These are phyloP conservation scores for Agrypnia vestita DNA, from an alignment of 1,140 invertebrate genomes.

Conservation along the genomic window DNA sequence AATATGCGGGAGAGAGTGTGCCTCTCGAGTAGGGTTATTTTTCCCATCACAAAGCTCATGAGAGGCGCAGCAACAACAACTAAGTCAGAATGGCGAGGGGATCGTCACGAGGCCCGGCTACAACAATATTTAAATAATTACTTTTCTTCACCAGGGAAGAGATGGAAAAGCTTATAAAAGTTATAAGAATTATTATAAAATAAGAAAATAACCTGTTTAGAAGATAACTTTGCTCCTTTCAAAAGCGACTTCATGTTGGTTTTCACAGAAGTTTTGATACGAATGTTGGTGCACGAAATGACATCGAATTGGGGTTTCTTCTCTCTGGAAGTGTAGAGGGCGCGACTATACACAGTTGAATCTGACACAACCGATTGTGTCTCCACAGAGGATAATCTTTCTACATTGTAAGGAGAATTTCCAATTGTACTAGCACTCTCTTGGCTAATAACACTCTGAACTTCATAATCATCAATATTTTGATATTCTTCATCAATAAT, in stretches of 20 bases:
- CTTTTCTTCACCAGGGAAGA: too few species aligned
- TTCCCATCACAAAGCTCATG: too few species aligned
- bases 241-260: constrained; percentile 69
- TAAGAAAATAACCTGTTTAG: constrained; percentile 69
- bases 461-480: constrained; percentile 68
- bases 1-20: too few species aligned
- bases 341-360: constrained; percentile 22
- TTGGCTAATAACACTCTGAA: constrained; percentile 60
- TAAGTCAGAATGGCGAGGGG: too few species aligned
- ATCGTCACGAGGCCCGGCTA: too few species aligned
- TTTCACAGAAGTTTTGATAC: constrained; percentile 69
- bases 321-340: constrained; percentile 12
- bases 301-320: constrained; percentile 70
- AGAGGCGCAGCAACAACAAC: too few species aligned
- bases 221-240: constrained; percentile 70
- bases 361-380: constrained; percentile 45
- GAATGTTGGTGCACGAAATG: constrained; percentile 67
- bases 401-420: neutral
- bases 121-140: too few species aligned
- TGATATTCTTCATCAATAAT: constrained; percentile 69
- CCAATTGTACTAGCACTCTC: constrained; percentile 39
- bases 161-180: too few species aligned
- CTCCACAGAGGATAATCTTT: constrained; percentile 23
- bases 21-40: too few species aligned
- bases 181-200: too few species aligned